Evolutionary conservation across 1,140 invertebrate genomes (phyloP), one percentile per base, ranked within the genome.

Genomic region (Lepidotrigona ventralis): DNA sequence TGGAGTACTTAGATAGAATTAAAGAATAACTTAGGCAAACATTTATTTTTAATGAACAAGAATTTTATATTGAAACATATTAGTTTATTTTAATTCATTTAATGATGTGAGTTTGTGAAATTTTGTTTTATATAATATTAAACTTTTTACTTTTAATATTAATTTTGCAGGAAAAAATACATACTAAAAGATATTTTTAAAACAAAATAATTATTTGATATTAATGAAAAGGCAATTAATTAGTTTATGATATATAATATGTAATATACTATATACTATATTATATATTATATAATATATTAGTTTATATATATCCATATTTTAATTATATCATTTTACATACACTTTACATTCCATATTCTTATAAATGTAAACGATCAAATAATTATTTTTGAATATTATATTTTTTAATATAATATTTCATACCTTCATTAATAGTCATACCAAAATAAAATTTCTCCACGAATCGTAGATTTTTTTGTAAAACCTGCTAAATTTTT

Each of bases 1-100:
- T 56, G 46, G 2, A 78, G 66, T 78, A 83, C 54, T 77, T 83
- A 83, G 26, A 76, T 76, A 76, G 26, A 56, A 79, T 70, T 63
- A 83, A 80, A 23, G 14, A 66, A 29, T 29, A 15, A 66, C 17
- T 66, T 26, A 19, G 6, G 29, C 19, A 66, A 33, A 29, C 26
- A 66, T n/a, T 60, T 60, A n/a, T 23, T 60, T 60, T 60, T n/a
- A 60, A 60, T 60, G 14, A 63, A 17, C 14, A 73, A 26, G 60
- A 58, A 75, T 75, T 14, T 46, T 63, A 63, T 5, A 39, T 69
- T 29, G 17, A 63, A 29, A 64, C 33, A 73, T 64, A n/a, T n/a
- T 33, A 63, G 15, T 39, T 80, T 9, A 51, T 63, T 80, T 63
- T 21, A 63, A 26, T 33, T 63, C 8, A 72, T 51, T 39, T 53